phyloP scores from a whole-genome alignment of 2,797 vertebrate species.

The Denticeps clupeoides region DNA sequence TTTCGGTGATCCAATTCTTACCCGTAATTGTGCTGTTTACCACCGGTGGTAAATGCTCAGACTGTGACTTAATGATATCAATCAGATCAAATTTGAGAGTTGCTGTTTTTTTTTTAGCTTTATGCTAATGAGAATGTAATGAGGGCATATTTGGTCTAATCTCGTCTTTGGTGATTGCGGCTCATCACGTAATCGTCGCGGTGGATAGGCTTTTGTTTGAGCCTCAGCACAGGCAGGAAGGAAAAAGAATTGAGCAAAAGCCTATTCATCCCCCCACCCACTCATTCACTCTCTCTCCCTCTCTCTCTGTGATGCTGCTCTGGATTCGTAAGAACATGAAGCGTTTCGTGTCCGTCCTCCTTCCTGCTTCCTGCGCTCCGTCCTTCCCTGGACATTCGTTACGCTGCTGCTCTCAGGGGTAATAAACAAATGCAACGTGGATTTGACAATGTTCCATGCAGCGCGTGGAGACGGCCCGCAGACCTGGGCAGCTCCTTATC shows the following conservation, averaged over 20 bases:
- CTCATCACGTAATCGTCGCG: not conserved
- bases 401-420: constrained; percentile 6
- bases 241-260: no score
- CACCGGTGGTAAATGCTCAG: constrained; percentile 16
- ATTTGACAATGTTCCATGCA: not conserved
- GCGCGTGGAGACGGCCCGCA: no score
- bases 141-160: constrained; percentile 25
- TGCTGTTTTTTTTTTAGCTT: no score
- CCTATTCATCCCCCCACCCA: not conserved
- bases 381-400: constrained; percentile 12
- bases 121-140: constrained; percentile 40
- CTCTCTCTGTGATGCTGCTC: no score
- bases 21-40: constrained; percentile 12
- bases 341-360: not conserved
- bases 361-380: constrained; percentile 21
- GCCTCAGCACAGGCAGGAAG: no score
- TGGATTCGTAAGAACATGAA: no score
- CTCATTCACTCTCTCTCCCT: not conserved
- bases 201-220: no score
- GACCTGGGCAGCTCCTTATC: no score
- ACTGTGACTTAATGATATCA: constrained; percentile 44
- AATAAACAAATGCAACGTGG: not conserved
- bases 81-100: constrained; percentile 42
- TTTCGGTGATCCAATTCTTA: no score
- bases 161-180: not conserved